Percentiles rank a stretch among this genome's conserved stretches.
Evolutionary conservation across 37 sponge, comb jelly and placozoan genomes (phyloP).

Genomic region (Ianthella basta): DNA sequence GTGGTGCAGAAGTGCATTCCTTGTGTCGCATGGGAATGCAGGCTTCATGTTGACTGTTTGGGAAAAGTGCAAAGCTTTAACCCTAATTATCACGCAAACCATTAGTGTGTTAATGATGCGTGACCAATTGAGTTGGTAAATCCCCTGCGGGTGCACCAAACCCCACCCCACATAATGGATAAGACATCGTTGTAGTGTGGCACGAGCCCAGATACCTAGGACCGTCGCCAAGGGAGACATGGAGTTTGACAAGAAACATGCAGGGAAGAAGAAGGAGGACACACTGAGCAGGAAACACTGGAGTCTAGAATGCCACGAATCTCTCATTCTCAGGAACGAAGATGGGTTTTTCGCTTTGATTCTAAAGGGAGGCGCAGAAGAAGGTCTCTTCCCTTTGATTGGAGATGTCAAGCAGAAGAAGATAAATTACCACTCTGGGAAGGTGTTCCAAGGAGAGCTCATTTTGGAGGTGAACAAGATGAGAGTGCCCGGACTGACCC

Average conservation of each 20-base stretch:
- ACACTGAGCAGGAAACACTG: conserved; percentile 83
- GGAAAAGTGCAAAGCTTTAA: too few relatives aligned
- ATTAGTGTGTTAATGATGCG: too few relatives aligned
- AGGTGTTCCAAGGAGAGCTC: conserved; percentile 75
- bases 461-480: conserved; percentile 88
- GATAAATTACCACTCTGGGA: conserved; percentile 76
- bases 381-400: conserved; percentile 70
- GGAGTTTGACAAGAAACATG: conserved; percentile 11
- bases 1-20: background rate
- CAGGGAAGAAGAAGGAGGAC: conserved; percentile 6
- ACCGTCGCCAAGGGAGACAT: background rate
- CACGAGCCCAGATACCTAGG: background rate
- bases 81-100: too few relatives aligned
- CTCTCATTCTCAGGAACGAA: conserved; percentile 60
- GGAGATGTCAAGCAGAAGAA: conserved; percentile 74
- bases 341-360: conserved; percentile 86
- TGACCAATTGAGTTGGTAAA: too few relatives aligned
- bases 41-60: too few relatives aligned
- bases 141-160: too few relatives aligned
- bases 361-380: conserved; percentile 91
- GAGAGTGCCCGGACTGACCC: conserved; percentile 86
- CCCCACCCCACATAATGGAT: too few relatives aligned
- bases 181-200: too few relatives aligned
- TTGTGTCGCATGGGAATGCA: too few relatives aligned
- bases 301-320: conserved; percentile 81